Evolutionary conservation across 2,113 vertebrate species (phyloP).

Genomic region (Myiopsitta monachus): DNA sequence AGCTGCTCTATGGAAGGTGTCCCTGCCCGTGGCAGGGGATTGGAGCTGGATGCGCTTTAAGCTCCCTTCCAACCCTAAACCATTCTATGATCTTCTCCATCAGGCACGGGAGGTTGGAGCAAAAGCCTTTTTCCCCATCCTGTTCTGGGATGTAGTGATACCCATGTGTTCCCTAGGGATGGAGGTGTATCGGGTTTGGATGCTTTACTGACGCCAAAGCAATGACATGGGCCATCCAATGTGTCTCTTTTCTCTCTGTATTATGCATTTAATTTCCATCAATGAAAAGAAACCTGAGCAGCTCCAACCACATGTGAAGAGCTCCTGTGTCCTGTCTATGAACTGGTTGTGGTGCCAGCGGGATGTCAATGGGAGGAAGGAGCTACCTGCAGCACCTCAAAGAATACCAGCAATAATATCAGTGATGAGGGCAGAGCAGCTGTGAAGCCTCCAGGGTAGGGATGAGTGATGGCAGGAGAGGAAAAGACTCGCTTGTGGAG

Average conservation of each 20-base stretch:
- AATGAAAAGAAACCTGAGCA: not conserved
- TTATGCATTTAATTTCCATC: not conserved
- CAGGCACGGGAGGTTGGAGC: not conserved
- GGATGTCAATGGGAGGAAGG: rapidly evolving
- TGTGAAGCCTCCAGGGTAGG: not conserved
- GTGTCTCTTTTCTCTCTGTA: not conserved
- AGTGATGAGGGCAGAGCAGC: rapidly evolving
- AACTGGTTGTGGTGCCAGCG: rapidly evolving
- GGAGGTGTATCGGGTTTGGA: not conserved
- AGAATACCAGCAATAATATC: not conserved
- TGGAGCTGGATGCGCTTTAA: not conserved
- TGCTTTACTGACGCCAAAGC: not conserved
- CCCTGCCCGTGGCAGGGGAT: rapidly evolving
- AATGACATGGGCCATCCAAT: rapidly evolving
- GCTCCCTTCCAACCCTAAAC: not conserved
- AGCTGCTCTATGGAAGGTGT: not conserved
- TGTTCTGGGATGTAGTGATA: rapidly evolving
- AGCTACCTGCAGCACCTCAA: not conserved
- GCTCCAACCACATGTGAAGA: not conserved
- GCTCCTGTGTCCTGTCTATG: not conserved
- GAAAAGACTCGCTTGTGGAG: rapidly evolving
- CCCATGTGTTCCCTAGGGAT: rapidly evolving
- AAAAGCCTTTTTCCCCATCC: not conserved
- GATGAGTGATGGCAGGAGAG: not conserved
- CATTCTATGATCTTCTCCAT: not conserved